A percentile compares a stretch with the other conserved stretches of the same genome.
Conservation (phyloP, 2,797 vertebrate species). For the Chanos chanos region DNA sequence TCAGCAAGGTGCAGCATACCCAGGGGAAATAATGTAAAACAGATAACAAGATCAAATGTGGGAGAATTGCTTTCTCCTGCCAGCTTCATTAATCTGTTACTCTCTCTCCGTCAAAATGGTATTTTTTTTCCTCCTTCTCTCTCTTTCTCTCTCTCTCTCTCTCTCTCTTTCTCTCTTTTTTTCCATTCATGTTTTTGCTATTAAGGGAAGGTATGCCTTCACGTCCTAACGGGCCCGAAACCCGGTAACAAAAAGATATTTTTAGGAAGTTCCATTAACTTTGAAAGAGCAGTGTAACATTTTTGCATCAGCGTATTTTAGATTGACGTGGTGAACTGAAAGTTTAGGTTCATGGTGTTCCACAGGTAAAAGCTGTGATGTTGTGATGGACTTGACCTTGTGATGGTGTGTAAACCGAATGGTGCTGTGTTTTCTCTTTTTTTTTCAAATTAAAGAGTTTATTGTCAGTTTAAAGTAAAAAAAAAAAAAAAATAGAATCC, state of each 20-base stretch:
- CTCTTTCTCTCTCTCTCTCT: slow-evolving; percentile 67
- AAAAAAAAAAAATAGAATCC: too few species aligned
- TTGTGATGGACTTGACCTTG: too few species aligned
- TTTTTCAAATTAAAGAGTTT: too few species aligned
- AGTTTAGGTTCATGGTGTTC: too few species aligned
- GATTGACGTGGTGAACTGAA: too few species aligned
- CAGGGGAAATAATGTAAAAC: slow-evolving; percentile 85
- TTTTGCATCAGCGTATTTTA: too few species aligned
- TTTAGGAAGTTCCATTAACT: slow-evolving; percentile 46
- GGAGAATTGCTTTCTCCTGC: slow-evolving; percentile 78
- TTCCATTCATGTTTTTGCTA: slow-evolving; percentile 69
- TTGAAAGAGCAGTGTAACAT: too few species aligned
- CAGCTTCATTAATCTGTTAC: slow-evolving; percentile 79
- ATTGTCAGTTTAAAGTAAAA: too few species aligned
- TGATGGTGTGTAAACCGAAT: too few species aligned
- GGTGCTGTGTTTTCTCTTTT: too few species aligned
- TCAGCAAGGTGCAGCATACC: slow-evolving; percentile 74
- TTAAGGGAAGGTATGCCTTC: slow-evolving; percentile 52
- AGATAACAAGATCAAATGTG: slow-evolving; percentile 83
- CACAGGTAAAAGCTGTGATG: too few species aligned
- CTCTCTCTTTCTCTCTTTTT: too few species aligned
- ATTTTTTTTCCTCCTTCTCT: slow-evolving; percentile 25
- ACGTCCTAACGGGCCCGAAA: slow-evolving; percentile 67
- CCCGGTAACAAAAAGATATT: slow-evolving; percentile 42
- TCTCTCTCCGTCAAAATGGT: slow-evolving; percentile 70